Conservation (phyloP, 1,140 invertebrate genomes). For the Hyphantria cunea region DNA sequence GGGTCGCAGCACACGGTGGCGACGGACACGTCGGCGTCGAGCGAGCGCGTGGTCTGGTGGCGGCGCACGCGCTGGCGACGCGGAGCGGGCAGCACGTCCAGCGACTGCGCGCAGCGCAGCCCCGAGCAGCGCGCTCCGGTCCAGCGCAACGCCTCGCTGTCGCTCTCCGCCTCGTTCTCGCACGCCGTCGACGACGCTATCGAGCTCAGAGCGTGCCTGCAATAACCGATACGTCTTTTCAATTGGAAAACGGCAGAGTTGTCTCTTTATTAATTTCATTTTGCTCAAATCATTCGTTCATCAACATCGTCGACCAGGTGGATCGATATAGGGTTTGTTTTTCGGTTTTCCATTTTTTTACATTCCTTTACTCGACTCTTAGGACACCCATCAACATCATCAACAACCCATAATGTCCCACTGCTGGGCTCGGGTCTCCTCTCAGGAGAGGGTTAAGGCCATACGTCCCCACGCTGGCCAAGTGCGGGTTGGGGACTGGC, state of each 20-base stretch:
- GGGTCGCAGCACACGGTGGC: slow-evolving; percentile 67
- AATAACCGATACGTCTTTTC: not conserved
- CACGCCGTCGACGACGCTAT: slow-evolving; percentile 75
- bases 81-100: slow-evolving; percentile 57
- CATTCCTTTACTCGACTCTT: too few relatives aligned
- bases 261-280: too few relatives aligned
- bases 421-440: too few relatives aligned
- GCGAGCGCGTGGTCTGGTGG: slow-evolving; percentile 67
- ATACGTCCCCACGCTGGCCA: too few relatives aligned
- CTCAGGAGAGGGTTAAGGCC: too few relatives aligned
- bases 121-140: slow-evolving; percentile 19
- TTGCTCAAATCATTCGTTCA: too few relatives aligned
- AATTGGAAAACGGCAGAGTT: too few relatives aligned
- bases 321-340: not conserved
- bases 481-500: too few relatives aligned
- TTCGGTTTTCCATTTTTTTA: too few relatives aligned
- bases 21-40: slow-evolving; percentile 64
- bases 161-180: slow-evolving; percentile 36
- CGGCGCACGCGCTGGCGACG: slow-evolving; percentile 49
- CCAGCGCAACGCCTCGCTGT: slow-evolving; percentile 13
- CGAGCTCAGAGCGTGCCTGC: slow-evolving; percentile 72
- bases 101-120: slow-evolving; percentile 62
- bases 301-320: not conserved
- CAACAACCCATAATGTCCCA: too few relatives aligned
- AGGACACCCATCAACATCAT: not conserved